A percentile compares a stretch with the other conserved stretches of the same genome.
These are phyloP conservation scores for Apis cerana DNA, from an alignment of 1,140 invertebrate genomes.

Conservation along the genomic window DNA sequence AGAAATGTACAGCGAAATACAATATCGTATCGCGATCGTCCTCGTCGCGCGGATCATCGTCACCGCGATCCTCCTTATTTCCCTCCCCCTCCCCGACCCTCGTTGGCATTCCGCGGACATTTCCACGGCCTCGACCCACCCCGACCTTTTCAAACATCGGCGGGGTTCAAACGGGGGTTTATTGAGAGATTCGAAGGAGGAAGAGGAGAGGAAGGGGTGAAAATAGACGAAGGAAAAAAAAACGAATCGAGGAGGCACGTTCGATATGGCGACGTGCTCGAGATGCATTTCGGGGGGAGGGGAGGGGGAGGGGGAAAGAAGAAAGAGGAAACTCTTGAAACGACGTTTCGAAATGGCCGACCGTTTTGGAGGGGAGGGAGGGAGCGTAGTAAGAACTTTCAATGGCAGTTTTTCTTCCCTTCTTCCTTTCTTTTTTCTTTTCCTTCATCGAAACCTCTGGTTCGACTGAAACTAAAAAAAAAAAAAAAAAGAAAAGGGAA, in stretches of 20 bases:
- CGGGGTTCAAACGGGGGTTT: constrained; percentile 4
- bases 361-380: constrained; percentile 48
- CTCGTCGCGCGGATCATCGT: neutral
- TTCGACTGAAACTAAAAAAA: too few species aligned
- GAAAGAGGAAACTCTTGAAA: constrained; percentile 32
- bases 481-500: too few species aligned
- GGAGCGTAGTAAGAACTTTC: constrained; percentile 67
- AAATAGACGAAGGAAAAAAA: constrained; percentile 15
- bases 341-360: constrained; percentile 40
- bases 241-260: constrained; percentile 15
- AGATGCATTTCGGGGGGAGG: constrained; percentile 18
- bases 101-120: neutral
- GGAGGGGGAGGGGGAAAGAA: neutral
- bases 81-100: neutral
- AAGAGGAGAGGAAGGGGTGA: neutral
- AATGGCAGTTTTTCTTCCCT: constrained; percentile 37
- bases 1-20: neutral
- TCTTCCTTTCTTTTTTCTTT: neutral
- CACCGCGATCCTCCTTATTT: neutral
- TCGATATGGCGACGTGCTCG: constrained; percentile 23
- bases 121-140: neutral
- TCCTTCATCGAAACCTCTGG: too few species aligned
- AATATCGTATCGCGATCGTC: neutral
- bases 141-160: neutral
- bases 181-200: neutral